Base-by-base conservation (phyloP, 1,140 invertebrate genomes). In the Cydia amplana region DNA sequence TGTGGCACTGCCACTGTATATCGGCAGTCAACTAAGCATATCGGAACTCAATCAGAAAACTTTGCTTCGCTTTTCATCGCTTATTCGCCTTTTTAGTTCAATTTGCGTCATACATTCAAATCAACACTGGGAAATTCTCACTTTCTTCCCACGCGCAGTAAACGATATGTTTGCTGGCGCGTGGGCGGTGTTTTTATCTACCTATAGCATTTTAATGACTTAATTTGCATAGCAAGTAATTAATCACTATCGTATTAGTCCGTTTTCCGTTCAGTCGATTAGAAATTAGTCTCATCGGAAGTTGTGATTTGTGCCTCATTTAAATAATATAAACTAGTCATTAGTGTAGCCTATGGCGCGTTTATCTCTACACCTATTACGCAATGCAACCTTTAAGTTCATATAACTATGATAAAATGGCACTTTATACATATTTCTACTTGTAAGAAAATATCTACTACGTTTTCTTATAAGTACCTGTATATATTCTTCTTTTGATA, bases 151-250 rank as follows among this genome's bases (percentile, higher is more conserved):
- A 36, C 65, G 32, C 65, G 32, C 28, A 18, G 25, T 70, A 70
- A 36, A 70, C 32, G 65, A 70, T 70, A 70, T 18, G 28, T 2
- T 36, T 40, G 16, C 23, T n/a, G 2, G 28, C 16, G 60, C 49
- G 60, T 55, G 79, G 75, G 75, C 60, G 73, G 46, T 25, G 25
- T 60, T 75, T 77, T 16, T 46, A 55, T 75, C 76, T 46, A 55
- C 73, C 76, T 78, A 76, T 55, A 77, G 72, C 80, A 79, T 76
- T 82, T 67, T 70, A 67, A 75, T 78, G 28, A 79, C 75, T 75
- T 72, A 73, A 82, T 82, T 82, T 84, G 78, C 78, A 82, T 80
- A 78, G 77, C 72, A 79, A 79, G 78, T 75, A 81, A 80, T 81
- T 82, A 84, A 82, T 82, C 74, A 67, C 60, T 25, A 51, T 72